These are phyloP conservation scores for Spodoptera litura DNA, from an alignment of 1,140 invertebrate species.

Conservation along the genomic window DNA sequence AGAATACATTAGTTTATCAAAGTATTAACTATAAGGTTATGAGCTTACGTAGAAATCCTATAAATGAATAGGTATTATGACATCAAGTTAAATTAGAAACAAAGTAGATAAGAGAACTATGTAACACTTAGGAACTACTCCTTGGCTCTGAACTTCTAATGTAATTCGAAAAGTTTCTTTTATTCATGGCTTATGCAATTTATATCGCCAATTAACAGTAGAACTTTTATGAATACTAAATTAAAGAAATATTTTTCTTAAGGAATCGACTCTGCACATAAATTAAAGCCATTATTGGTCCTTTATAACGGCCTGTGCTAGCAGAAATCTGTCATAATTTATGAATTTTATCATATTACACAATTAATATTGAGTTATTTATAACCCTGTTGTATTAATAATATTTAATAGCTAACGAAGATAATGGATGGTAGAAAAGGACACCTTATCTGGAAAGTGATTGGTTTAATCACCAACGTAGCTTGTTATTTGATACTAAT, in stretches of 20 bases:
- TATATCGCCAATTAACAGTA: too few species aligned
- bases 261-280: not conserved
- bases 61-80: too few species aligned
- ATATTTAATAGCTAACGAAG: slow-evolving; percentile 50
- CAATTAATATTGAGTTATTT: slow-evolving; percentile 63
- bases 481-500: slow-evolving; percentile 31
- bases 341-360: slow-evolving; percentile 68
- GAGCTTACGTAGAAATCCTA: too few species aligned
- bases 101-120: too few species aligned
- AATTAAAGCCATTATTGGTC: slow-evolving; percentile 13
- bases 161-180: too few species aligned
- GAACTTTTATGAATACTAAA: slow-evolving; percentile 3
- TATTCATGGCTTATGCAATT: too few species aligned
- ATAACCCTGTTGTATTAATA: slow-evolving; percentile 50
- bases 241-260: too few species aligned
- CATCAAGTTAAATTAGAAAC: too few species aligned
- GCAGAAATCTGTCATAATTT: slow-evolving; percentile 56
- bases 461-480: slow-evolving; percentile 18
- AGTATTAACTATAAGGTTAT: too few species aligned
- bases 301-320: slow-evolving; percentile 6
- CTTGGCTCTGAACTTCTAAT: too few species aligned
- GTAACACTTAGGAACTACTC: too few species aligned
- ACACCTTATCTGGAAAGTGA: slow-evolving; percentile 46
- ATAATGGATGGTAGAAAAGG: slow-evolving; percentile 54
- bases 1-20: too few species aligned